Percentiles rank a stretch among this genome's conserved stretches.
These are phyloP conservation scores for Drosophila incognita DNA, from an alignment of 2,888 invertebrate genomes.

Conservation along the genomic window DNA sequence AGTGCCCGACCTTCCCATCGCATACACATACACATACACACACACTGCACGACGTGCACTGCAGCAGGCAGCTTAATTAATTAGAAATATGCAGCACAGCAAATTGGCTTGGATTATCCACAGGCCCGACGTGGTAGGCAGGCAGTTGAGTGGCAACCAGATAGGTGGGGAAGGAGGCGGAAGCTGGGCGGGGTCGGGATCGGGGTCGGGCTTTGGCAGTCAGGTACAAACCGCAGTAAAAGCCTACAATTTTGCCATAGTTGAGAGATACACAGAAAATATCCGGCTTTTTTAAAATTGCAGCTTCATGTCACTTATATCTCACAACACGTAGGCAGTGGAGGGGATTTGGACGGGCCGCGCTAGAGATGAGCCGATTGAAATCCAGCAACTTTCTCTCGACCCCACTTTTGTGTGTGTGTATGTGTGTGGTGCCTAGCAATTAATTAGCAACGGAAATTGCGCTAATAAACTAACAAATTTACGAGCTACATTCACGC, in stretches of 20 bases:
- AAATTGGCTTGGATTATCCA: constrained; percentile 59
- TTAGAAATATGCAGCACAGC: constrained; percentile 72
- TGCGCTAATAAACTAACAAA: constrained; percentile 80
- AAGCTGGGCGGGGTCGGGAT: not conserved
- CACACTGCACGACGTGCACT: constrained; percentile 33
- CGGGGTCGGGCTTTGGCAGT: not conserved
- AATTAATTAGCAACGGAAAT: constrained; percentile 81
- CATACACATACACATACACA: not conserved
- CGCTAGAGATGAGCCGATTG: constrained; percentile 35
- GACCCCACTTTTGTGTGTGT: not conserved
- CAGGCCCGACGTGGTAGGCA: constrained; percentile 12
- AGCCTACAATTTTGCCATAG: constrained; percentile 21
- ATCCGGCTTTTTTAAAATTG: constrained; percentile 64
- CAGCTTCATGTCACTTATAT: constrained; percentile 73
- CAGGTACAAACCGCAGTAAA: constrained; percentile 13
- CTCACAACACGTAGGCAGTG: constrained; percentile 24
- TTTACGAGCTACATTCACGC: constrained; percentile 79
- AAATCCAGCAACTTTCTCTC: constrained; percentile 26
- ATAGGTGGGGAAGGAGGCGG: not conserved
- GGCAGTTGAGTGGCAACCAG: constrained; percentile 39
- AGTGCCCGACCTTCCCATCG: too few species aligned
- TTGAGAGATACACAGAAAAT: constrained; percentile 29
- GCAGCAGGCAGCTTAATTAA: constrained; percentile 70
- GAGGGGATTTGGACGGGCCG: not conserved
- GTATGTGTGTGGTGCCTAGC: constrained; percentile 55